A percentile compares a stretch with the other conserved stretches of the same genome.
These are phyloP conservation scores for Chorisops tibialis DNA, from an alignment of 2,888 invertebrate genomes.

Conservation along the genomic window DNA sequence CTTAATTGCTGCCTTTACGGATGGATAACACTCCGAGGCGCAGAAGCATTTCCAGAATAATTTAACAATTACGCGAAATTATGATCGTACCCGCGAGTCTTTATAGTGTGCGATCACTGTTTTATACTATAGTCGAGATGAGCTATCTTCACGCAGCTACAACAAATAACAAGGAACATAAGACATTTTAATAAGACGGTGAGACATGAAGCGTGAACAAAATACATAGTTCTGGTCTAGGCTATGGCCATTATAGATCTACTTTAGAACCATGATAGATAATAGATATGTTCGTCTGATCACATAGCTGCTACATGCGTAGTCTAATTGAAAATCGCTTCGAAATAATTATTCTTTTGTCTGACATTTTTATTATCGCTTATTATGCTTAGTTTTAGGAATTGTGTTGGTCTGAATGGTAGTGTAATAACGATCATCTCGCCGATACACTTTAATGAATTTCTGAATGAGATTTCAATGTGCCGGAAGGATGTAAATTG, in stretches of 20 bases:
- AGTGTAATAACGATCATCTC: no score
- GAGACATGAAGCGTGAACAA: conserved; percentile 22
- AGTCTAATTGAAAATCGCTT: no score
- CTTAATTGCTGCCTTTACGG: conserved; percentile 21
- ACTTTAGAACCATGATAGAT: no score
- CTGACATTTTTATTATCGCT: background rate
- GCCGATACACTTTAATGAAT: no score
- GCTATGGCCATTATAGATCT: no score
- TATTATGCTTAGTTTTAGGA: no score
- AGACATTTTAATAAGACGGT: conserved; percentile 24
- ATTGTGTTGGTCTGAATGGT: no score
- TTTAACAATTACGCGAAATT: conserved; percentile 10
- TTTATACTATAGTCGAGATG: conserved; percentile 13
- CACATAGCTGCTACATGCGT: no score
- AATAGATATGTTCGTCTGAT: background rate
- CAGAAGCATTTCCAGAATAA: conserved; percentile 17
- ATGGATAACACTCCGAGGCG: conserved; percentile 16
- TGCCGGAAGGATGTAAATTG: no score
- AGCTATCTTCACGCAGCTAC: conserved; percentile 20
- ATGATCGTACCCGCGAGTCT: conserved; percentile 13
- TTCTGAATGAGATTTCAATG: no score
- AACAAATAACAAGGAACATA: conserved; percentile 14
- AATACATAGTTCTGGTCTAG: background rate
- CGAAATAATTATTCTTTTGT: background rate
- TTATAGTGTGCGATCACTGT: conserved; percentile 18